Evolutionary conservation across 2,113 vertebrate species (phyloP).

Genomic region (Apteryx mantelli): DNA sequence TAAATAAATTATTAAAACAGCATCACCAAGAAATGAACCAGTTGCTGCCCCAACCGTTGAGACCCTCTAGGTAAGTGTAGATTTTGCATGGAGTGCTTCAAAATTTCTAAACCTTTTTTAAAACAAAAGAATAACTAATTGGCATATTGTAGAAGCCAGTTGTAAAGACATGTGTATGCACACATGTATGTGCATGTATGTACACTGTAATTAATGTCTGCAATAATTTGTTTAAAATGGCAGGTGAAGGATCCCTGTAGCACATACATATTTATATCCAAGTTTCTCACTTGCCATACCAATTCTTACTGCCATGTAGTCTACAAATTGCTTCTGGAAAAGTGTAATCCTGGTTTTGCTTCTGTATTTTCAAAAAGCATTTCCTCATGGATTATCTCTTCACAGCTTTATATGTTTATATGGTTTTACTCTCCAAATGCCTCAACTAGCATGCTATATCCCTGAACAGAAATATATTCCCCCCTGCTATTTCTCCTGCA

Average conservation of each 20-base stretch:
- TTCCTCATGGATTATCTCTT: slow-evolving; percentile 23
- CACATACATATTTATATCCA: neutral
- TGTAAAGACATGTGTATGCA: neutral
- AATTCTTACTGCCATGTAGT: neutral
- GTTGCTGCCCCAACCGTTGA: neutral
- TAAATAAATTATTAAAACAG: slow-evolving; percentile 38
- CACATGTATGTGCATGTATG: neutral
- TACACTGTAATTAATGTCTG: neutral
- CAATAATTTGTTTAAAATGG: neutral
- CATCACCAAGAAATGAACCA: neutral
- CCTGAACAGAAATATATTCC: slow-evolving; percentile 39
- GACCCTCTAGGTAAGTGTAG: neutral
- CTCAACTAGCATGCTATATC: slow-evolving; percentile 28
- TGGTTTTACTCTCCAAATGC: neutral
- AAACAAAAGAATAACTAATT: neutral
- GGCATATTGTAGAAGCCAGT: neutral
- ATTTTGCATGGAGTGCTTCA: neutral
- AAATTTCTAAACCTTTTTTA: neutral
- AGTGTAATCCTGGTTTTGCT: slow-evolving; percentile 26
- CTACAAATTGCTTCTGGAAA: slow-evolving; percentile 33
- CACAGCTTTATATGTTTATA: neutral
- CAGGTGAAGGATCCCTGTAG: neutral
- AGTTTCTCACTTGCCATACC: neutral
- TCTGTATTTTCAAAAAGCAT: slow-evolving; percentile 23
- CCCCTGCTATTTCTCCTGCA: slow-evolving; percentile 55